Base-by-base conservation (phyloP, 64 coral and sea anemone species). In the Acropora yongei region DNA sequence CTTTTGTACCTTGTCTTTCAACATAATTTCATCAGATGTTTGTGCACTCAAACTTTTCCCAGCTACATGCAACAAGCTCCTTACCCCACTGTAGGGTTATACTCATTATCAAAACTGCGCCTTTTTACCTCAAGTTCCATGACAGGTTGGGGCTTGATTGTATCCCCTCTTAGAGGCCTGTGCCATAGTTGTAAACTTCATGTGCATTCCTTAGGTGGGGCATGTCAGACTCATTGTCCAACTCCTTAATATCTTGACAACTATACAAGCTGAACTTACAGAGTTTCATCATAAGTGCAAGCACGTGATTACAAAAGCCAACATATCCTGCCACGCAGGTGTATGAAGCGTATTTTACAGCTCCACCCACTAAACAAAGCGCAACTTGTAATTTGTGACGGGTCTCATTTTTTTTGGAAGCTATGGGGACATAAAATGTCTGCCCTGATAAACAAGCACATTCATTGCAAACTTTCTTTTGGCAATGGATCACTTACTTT, bases 31-130 rank as follows among this genome's bases (percentile, higher is more conserved):
- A 30, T 30, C 30, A 30, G 30, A 30, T 76, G 74, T 46, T 46
- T 76, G 74, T 76, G 74, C 47, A 0, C 74, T 46, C 72, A 74
- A 39, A 41, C 42, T 74, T 74, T 74, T 74, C 72, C 72, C 42
- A 74, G 72, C 72, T 74, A 41, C 72, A 74, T 74, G 44, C 72
- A 75, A 75, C 6, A 75, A 75, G 12, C 72, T 41, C 72, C 72
- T 41, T 41, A 44, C 41, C 19, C 72, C 20, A 75, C 72, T 75
- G 44, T 75, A 75, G 40, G 72, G 20, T 75, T 75, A 75, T 41
- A 75, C 19, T 44, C 30, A 5, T 41, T 75, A 75, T 75, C 72
- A 42, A 75, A 75, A 39, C 44, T 75, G 72, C 7, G 12, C 72
- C 39, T 75, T 44, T 75, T 75, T 75, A 75, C 72, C 5, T 63